Percentiles rank a stretch among this genome's conserved stretches.
Evolutionary conservation across 2,888 invertebrate genomes (phyloP).

Genomic region (Drosophila nr. medialis): DNA sequence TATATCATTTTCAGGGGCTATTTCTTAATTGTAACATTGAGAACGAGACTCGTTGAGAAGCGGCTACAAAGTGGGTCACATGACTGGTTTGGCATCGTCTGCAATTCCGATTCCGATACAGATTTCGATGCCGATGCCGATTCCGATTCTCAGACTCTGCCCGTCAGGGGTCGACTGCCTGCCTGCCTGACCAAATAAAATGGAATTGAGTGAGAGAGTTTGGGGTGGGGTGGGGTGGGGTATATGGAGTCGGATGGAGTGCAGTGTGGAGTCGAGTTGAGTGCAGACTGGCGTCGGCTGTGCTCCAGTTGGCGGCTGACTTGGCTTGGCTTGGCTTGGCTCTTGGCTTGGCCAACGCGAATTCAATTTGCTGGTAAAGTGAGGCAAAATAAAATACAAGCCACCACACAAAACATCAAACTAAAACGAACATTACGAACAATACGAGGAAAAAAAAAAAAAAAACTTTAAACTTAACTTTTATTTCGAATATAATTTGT

Average conservation of each 20-base stretch:
- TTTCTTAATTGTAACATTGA: slow-evolving; percentile 4
- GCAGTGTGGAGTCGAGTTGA: background rate
- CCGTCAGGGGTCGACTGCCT: slow-evolving; percentile 14
- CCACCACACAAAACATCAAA: background rate
- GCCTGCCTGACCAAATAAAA: background rate
- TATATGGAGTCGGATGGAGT: background rate
- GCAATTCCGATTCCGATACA: slow-evolving; percentile 1
- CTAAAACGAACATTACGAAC: slow-evolving; percentile 14
- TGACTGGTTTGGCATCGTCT: slow-evolving; percentile 48
- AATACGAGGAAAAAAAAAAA: slow-evolving; percentile 19
- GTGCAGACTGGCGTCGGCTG: slow-evolving; percentile 4
- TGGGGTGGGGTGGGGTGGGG: background rate
- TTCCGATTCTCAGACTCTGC: background rate
- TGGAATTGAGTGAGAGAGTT: background rate
- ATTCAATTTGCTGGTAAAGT: slow-evolving; percentile 47
- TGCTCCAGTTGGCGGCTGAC: slow-evolving; percentile 8
- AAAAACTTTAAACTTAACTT: slow-evolving; percentile 40
- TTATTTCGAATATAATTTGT: slow-evolving; percentile 35
- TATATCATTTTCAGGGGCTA: background rate
- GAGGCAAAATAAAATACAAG: slow-evolving; percentile 4
- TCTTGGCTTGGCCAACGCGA: slow-evolving; percentile 43
- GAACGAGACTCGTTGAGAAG: slow-evolving; percentile 24
- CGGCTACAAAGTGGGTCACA: slow-evolving; percentile 64
- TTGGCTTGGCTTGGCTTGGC: slow-evolving; percentile 41
- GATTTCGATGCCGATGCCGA: background rate